Conservation (phyloP, 2,888 invertebrate species). For the Cataglyphis cursor region DNA sequence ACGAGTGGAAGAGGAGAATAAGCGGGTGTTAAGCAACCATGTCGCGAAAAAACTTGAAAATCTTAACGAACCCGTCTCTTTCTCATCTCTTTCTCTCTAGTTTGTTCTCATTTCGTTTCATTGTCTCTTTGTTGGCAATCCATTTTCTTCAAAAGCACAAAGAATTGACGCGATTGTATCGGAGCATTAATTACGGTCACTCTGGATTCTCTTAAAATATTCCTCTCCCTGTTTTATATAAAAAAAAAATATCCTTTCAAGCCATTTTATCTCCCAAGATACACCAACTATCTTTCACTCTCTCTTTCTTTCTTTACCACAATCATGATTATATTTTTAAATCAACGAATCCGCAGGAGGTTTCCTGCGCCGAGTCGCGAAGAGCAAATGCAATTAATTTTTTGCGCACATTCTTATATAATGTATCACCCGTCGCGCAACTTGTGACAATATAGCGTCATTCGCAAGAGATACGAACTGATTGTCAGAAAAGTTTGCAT, state of each 20-base stretch:
- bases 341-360: constrained; percentile 51
- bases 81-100: constrained; percentile 52
- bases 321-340: constrained; percentile 40
- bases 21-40: constrained; percentile 77
- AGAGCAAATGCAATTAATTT: constrained; percentile 5
- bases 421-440: background rate
- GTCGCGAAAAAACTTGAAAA: constrained; percentile 73
- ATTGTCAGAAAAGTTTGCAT: background rate
- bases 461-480: background rate
- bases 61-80: constrained; percentile 74
- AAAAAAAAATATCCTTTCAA: constrained; percentile 60
- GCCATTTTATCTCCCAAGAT: constrained; percentile 9
- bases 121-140: constrained; percentile 10
- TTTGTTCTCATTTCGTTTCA: constrained; percentile 21
- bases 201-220: constrained; percentile 83
- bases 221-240: constrained; percentile 27
- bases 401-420: constrained; percentile 19
- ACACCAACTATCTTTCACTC: constrained; percentile 9
- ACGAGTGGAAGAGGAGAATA: constrained; percentile 63
- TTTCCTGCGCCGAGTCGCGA: background rate
- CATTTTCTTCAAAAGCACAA: constrained; percentile 61
- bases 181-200: constrained; percentile 82
- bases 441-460: constrained; percentile 27
- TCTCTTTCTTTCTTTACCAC: background rate
- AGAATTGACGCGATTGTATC: constrained; percentile 62